Conservation (phyloP, 2,113 vertebrate genomes). For the Rafetus swinhoei region DNA sequence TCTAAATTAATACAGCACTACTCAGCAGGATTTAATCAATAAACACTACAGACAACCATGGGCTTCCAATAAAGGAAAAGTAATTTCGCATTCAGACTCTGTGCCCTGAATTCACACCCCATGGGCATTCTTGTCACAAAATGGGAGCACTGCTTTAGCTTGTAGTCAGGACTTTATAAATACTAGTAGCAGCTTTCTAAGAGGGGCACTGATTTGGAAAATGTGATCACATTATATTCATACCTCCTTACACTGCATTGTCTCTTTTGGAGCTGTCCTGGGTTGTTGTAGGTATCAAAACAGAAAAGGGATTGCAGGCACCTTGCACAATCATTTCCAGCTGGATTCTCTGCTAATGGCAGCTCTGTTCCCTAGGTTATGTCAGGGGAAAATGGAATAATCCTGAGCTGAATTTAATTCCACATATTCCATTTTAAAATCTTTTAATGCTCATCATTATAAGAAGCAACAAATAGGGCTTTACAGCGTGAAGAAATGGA, state of each 20-base stretch:
- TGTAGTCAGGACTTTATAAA: not conserved
- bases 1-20: not conserved
- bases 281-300: not conserved
- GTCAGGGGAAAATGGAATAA: not conserved
- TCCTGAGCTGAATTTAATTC: not conserved
- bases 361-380: not conserved
- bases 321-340: not conserved
- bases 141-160: not conserved
- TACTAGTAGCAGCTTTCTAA: not conserved
- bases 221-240: not conserved
- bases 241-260: too few relatives aligned
- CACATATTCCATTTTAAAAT: not conserved
- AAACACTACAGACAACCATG: not conserved
- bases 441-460: accelerated
- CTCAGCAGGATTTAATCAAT: not conserved
- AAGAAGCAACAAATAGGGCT: not conserved
- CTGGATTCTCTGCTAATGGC: not conserved
- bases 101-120: not conserved
- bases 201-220: not conserved
- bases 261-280: not conserved
- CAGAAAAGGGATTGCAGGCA: not conserved
- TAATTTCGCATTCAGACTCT: not conserved
- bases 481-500: not conserved
- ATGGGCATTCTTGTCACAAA: not conserved
- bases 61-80: not conserved